These are phyloP conservation scores for Lymantria dispar DNA, from an alignment of 2,888 invertebrate genomes.

Conservation along the genomic window DNA sequence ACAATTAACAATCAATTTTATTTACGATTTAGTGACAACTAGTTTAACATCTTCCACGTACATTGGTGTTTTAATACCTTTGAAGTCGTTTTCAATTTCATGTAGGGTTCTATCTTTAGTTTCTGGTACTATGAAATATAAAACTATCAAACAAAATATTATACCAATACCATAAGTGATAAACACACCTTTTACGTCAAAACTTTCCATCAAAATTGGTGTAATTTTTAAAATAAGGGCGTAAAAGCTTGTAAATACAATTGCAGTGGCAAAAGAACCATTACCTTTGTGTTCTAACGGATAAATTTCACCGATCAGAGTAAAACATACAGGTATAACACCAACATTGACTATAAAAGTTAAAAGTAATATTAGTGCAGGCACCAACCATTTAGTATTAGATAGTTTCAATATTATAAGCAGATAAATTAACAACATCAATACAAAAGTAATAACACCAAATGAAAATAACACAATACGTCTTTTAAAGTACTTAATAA, in stretches of 20 bases:
- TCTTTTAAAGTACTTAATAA: neutral
- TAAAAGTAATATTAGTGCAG: neutral
- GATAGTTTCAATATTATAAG: neutral
- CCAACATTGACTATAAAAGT: neutral
- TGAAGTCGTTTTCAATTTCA: conserved; percentile 1
- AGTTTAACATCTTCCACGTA: neutral
- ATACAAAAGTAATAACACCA: neutral
- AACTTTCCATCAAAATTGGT: conserved; percentile 38
- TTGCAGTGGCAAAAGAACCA: conserved; percentile 32
- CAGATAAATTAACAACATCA: neutral
- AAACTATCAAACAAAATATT: conserved; percentile 28
- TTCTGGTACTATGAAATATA: conserved; percentile 44
- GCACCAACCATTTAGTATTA: neutral
- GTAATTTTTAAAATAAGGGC: conserved; percentile 41
- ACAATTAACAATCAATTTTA: too few species aligned
- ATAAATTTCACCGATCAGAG: neutral
- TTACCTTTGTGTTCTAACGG: neutral
- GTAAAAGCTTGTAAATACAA: conserved; percentile 35
- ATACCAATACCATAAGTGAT: conserved; percentile 35
- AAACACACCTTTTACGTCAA: conserved; percentile 40
- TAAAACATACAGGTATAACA: neutral
- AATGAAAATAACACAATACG: neutral
- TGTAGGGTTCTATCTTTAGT: conserved; percentile 40
- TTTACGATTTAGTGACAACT: conserved; percentile 4
- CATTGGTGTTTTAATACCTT: neutral